A percentile compares a stretch with the other conserved stretches of the same genome.
phyloP scores from a whole-genome alignment of 2,113 vertebrate species.

The Emydura subglobosa region DNA sequence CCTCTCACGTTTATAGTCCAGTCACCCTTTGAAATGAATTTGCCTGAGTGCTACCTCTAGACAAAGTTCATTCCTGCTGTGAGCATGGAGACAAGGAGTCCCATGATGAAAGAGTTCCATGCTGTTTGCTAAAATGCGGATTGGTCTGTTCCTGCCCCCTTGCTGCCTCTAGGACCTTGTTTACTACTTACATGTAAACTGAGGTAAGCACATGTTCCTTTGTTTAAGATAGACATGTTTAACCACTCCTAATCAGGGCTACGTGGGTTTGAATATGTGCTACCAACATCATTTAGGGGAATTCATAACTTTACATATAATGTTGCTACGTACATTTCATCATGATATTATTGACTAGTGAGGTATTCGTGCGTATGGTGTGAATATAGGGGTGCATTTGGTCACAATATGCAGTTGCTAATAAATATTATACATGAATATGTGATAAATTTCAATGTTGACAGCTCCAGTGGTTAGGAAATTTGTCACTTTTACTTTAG shows the following conservation, averaged over 20 bases:
- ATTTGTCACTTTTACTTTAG: not conserved
- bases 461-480: not conserved
- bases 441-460: not conserved
- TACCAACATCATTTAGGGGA: not conserved
- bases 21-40: not conserved
- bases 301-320: not conserved
- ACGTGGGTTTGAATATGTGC: not conserved
- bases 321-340: not conserved
- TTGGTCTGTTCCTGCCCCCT: not conserved
- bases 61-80: not conserved
- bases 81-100: not conserved
- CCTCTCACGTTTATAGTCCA: too few relatives aligned
- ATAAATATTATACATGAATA: not conserved
- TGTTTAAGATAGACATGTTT: not conserved
- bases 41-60: not conserved
- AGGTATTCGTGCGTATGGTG: not conserved
- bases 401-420: not conserved
- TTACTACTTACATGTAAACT: not conserved
- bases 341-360: not conserved
- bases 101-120: not conserved
- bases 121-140: not conserved
- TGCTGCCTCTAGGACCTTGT: not conserved
- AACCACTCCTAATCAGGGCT: not conserved
- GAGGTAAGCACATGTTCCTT: not conserved
- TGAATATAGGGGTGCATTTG: too few relatives aligned